These are phyloP conservation scores for Polia nebulosa DNA, from an alignment of 2,888 invertebrate genomes.

Conservation along the genomic window DNA sequence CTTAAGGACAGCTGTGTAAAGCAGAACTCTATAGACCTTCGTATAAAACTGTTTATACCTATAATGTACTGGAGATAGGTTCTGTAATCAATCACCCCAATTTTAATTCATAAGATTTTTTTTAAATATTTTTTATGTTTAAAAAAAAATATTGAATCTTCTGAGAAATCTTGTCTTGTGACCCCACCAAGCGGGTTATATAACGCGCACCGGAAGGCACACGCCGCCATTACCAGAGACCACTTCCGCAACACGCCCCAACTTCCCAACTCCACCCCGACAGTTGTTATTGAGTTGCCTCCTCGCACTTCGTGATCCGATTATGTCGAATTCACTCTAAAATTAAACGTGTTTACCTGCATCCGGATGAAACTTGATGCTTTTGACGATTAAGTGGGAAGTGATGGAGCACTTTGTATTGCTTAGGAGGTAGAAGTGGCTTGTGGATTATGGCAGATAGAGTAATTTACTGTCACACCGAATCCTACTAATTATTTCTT, in stretches of 20 bases:
- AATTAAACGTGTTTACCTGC: slow-evolving; percentile 58
- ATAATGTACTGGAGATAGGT: no score
- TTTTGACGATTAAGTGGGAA: slow-evolving; percentile 22
- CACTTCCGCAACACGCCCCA: slow-evolving; percentile 64
- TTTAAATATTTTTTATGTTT: neutral
- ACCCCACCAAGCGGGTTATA: slow-evolving; percentile 29
- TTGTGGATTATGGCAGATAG: slow-evolving; percentile 6
- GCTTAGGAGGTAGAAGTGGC: neutral
- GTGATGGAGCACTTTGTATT: slow-evolving; percentile 17
- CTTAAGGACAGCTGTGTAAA: no score
- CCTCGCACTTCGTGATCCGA: slow-evolving; percentile 59
- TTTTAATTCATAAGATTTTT: no score
- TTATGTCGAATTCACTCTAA: slow-evolving; percentile 63
- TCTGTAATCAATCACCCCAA: no score
- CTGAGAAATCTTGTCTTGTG: neutral
- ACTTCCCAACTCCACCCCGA: slow-evolving; percentile 65
- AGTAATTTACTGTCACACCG: neutral
- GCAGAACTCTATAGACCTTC: no score
- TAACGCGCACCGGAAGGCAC: slow-evolving; percentile 59
- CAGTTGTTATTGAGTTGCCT: slow-evolving; percentile 66
- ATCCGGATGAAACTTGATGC: slow-evolving; percentile 32
- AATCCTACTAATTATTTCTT: no score
- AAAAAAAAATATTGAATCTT: slow-evolving; percentile 13
- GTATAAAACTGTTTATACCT: no score
- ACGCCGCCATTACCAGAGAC: slow-evolving; percentile 66